Percentiles rank a stretch among this genome's conserved stretches.
These are phyloP conservation scores for Columba livia DNA, from an alignment of 2,113 vertebrate species.

Conservation along the genomic window DNA sequence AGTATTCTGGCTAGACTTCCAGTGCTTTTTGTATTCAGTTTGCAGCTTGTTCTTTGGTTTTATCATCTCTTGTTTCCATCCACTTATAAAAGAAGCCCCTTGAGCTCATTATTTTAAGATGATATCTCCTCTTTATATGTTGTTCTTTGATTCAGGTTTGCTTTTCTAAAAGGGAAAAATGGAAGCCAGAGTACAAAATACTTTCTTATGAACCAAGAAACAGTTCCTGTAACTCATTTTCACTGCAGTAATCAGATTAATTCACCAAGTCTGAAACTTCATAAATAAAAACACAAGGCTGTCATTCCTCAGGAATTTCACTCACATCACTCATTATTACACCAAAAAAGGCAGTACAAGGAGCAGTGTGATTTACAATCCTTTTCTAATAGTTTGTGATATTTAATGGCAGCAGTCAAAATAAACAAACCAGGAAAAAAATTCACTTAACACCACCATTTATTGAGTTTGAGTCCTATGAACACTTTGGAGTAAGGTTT, in stretches of 20 bases:
- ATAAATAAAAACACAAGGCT: not conserved
- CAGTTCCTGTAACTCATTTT: not conserved
- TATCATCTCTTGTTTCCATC: not conserved
- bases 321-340: not conserved
- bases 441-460: not conserved
- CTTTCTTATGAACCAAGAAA: not conserved
- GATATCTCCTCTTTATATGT: not conserved
- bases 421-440: not conserved
- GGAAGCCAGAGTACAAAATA: not conserved
- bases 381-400: not conserved
- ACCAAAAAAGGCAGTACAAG: not conserved
- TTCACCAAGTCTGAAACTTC: not conserved
- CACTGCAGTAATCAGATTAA: not conserved
- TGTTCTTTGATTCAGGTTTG: not conserved
- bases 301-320: not conserved
- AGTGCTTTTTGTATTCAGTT: not conserved
- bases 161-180: not conserved
- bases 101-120: not conserved
- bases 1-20: not conserved
- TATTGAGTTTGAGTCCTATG: not conserved
- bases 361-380: not conserved
- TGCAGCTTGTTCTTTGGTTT: not conserved
- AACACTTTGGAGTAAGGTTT: not conserved
- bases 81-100: not conserved
- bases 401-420: not conserved